phyloP scores from a whole-genome alignment of 2,888 invertebrate genomes.

The Euzophera pinguis region DNA sequence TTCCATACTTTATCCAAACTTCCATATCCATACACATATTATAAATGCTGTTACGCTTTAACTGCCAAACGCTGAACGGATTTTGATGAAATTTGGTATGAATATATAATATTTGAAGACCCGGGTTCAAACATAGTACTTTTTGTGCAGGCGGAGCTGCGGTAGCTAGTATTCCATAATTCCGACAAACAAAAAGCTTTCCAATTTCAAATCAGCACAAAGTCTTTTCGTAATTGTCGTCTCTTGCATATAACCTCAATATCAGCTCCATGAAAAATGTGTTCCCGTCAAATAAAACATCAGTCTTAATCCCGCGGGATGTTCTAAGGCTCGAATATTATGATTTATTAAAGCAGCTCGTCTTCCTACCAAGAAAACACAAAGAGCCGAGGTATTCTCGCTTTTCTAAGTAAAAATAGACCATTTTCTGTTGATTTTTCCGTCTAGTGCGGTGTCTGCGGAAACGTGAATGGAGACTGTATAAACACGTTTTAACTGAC shows the following conservation, averaged over 20 bases:
- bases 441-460: slow-evolving; percentile 6
- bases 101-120: too few species aligned
- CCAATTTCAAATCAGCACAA: too few species aligned
- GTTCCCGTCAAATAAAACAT: slow-evolving; percentile 50
- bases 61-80: too few species aligned
- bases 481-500: not conserved
- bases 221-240: not conserved
- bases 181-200: too few species aligned
- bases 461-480: not conserved
- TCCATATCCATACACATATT: too few species aligned
- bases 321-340: slow-evolving; percentile 34
- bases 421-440: slow-evolving; percentile 6
- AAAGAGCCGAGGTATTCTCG: slow-evolving; percentile 1
- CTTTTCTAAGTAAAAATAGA: slow-evolving; percentile 7
- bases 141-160: too few species aligned
- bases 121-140: too few species aligned
- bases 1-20: too few species aligned
- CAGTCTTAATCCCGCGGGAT: slow-evolving; percentile 42
- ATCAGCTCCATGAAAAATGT: slow-evolving; percentile 34
- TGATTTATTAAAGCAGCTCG: slow-evolving; percentile 46
- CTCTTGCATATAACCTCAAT: slow-evolving; percentile 28
- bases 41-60: too few species aligned
- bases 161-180: too few species aligned
- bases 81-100: too few species aligned
- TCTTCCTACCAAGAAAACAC: not conserved